phyloP scores from a whole-genome alignment of 2,888 invertebrate genomes.

The Actias luna region DNA sequence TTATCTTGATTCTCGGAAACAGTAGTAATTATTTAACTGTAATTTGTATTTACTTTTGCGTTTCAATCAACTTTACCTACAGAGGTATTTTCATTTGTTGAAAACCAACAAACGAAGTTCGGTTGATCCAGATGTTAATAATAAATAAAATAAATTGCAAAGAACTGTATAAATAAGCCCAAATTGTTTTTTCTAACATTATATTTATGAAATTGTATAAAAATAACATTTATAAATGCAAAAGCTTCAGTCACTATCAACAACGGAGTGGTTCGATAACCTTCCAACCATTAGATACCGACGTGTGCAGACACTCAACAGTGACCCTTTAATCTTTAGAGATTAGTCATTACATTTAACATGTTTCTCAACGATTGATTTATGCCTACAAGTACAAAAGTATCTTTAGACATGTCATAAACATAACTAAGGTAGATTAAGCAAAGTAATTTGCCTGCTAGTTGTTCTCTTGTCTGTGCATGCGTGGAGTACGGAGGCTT shows the following conservation, averaged over 20 bases:
- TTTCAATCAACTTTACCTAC: too few species aligned
- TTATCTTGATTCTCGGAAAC: too few species aligned
- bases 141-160: too few species aligned
- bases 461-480: not conserved
- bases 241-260: not conserved
- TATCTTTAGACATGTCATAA: not conserved
- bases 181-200: not conserved
- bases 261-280: not conserved
- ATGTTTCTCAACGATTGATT: not conserved
- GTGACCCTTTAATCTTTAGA: constrained; percentile 1
- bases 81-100: too few species aligned
- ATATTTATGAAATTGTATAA: not conserved
- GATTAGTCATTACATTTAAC: not conserved
- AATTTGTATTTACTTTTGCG: too few species aligned
- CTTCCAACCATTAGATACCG: not conserved
- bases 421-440: not conserved
- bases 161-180: not conserved
- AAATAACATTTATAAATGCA: constrained; percentile 1
- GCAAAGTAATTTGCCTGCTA: not conserved
- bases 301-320: not conserved
- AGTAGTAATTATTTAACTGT: too few species aligned
- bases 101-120: too few species aligned
- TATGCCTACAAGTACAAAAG: not conserved
- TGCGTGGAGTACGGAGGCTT: not conserved
- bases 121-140: too few species aligned